phyloP scores from a whole-genome alignment of 2,113 vertebrate genomes.

The Crotalus viridis region DNA sequence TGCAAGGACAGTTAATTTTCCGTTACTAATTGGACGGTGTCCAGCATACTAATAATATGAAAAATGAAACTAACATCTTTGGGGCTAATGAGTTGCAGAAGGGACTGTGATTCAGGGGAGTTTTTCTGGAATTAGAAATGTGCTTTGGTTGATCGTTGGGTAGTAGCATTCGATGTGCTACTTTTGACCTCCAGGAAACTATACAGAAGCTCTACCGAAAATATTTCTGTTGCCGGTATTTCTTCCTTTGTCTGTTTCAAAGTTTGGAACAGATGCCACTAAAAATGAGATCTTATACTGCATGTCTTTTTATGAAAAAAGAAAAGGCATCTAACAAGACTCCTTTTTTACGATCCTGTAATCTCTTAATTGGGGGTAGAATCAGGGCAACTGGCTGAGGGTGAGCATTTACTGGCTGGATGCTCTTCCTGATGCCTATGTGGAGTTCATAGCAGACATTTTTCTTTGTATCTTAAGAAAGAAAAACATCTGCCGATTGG shows the following conservation, averaged over 20 bases:
- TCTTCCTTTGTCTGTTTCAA: neutral
- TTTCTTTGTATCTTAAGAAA: neutral
- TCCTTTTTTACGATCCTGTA: neutral
- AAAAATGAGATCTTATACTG: neutral
- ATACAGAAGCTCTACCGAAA: neutral
- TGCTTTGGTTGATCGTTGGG: neutral
- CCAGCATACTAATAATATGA: constrained; percentile 73
- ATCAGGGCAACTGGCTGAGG: neutral
- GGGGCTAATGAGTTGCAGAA: constrained; percentile 44
- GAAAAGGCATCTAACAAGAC: neutral
- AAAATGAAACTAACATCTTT: constrained; percentile 65
- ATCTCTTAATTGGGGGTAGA: neutral
- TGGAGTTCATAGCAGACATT: neutral
- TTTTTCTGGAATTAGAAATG: constrained; percentile 8
- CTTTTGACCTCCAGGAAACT: neutral
- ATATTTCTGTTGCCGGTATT: neutral
- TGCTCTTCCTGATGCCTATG: neutral
- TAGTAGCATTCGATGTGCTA: no score
- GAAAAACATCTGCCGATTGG: neutral
- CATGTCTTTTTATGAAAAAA: neutral
- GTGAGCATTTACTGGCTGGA: neutral
- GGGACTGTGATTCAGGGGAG: constrained; percentile 45
- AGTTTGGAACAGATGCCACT: no score
- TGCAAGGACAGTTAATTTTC: constrained; percentile 72
- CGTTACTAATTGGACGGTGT: constrained; percentile 73